These are phyloP conservation scores for Albula goreensis DNA, from an alignment of 2,113 vertebrate species.

Conservation along the genomic window DNA sequence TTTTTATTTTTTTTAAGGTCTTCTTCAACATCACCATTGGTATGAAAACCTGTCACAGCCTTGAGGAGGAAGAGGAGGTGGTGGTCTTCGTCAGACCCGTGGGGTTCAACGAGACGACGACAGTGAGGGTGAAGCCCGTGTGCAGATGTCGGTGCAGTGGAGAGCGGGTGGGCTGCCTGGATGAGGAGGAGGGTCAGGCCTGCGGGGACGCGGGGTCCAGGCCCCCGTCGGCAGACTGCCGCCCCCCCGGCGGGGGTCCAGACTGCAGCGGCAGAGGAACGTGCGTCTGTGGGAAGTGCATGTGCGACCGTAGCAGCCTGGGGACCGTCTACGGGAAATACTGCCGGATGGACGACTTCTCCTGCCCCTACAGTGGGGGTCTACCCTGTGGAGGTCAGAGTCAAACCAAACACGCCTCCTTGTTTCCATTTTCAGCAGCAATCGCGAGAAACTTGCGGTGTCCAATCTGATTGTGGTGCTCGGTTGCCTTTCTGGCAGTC, in stretches of 20 bases:
- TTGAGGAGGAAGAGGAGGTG: constrained; percentile 63
- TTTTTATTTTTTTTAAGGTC: constrained; percentile 65
- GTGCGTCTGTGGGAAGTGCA: constrained; percentile 85
- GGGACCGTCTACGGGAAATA: constrained; percentile 71
- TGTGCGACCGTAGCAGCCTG: constrained; percentile 82
- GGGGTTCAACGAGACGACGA: constrained; percentile 91
- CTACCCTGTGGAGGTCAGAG: constrained; percentile 83
- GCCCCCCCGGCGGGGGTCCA: constrained; percentile 64
- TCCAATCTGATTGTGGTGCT: neutral
- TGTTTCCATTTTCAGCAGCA: neutral
- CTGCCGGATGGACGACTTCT: constrained; percentile 93
- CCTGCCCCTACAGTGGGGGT: constrained; percentile 83
- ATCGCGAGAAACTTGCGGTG: neutral
- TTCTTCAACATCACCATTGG: constrained; percentile 87
- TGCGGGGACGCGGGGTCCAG: constrained; percentile 51
- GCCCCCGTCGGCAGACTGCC: constrained; percentile 49
- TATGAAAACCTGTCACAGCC: constrained; percentile 74
- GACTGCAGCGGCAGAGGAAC: constrained; percentile 83
- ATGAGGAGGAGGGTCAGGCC: constrained; percentile 50
- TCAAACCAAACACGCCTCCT: neutral
- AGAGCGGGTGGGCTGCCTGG: constrained; percentile 64
- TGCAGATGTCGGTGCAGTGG: constrained; percentile 76
- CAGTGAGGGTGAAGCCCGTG: constrained; percentile 72
- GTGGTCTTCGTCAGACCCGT: constrained; percentile 79
- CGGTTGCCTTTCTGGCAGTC: neutral